phyloP scores from a whole-genome alignment of 2,113 vertebrate genomes.

The Heloderma charlesbogerti region DNA sequence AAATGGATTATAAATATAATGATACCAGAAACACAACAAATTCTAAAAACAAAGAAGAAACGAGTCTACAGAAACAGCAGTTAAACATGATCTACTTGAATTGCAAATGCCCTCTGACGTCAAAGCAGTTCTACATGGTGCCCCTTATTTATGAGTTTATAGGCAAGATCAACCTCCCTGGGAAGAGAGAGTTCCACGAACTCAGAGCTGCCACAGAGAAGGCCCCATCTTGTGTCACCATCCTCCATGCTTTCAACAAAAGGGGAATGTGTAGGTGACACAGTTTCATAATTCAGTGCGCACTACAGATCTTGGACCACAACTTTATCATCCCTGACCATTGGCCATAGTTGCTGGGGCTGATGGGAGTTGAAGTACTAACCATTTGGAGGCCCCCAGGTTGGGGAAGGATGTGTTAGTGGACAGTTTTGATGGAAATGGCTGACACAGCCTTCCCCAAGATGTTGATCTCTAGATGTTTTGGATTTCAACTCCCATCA shows the following conservation, averaged over 20 bases:
- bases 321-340: too few species aligned
- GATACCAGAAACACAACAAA: neutral
- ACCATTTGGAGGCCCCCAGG: too few species aligned
- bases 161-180: neutral
- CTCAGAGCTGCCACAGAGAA: neutral
- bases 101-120: neutral
- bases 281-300: neutral
- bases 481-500: neutral
- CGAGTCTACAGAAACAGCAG: neutral
- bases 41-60: neutral
- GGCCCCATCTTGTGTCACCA: neutral
- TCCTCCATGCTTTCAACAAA: neutral
- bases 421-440: neutral
- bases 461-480: neutral
- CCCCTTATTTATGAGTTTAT: too few species aligned
- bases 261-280: neutral
- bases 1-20: neutral
- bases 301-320: neutral
- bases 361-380: too few species aligned
- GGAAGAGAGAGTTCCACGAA: neutral
- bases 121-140: neutral
- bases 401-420: too few species aligned
- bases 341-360: too few species aligned
- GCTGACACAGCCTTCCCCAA: neutral
- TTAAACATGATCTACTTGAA: neutral